Evolutionary conservation across 2,113 vertebrate genomes (phyloP), one percentile per base, ranked within the genome.

Genomic region (Hydrolagus affinis): DNA sequence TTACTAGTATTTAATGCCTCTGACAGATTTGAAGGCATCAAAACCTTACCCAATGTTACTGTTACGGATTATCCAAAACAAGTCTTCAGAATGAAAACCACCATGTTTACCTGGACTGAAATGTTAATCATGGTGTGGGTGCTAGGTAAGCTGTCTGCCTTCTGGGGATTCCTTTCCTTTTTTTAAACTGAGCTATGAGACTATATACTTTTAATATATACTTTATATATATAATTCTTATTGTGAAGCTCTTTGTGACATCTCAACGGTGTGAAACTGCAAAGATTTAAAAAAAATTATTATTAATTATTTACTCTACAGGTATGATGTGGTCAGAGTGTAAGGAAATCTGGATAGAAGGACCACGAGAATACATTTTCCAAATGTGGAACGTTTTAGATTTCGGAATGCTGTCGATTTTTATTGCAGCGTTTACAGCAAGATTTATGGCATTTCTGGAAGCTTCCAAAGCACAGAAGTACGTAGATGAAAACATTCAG

Each of bases 261-360:
- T 44, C 44, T 44, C 44, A 14, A 83, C 25, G 28, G 6, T 30
- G 14, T 66, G 14, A 83, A 66, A 66, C 9, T 83, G n/a, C n/a
- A 66, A 80, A 3, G 62, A 15, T 17, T 23, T 62, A 11, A 59
- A 59, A 64, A 30, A 25, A 80, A 28, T 44, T 44, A 44, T 44
- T 44, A 6, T 44, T 44, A 44, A 44, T 44, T 44, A 44, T 62
- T 86, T 15, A 87, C 68, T 2, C 85, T 88, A 57, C 89, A 97
- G 96, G 96, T 25, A 97, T 97, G 96, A 96, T 96, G 95, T 97
- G 96, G 96, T 95, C 95, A 0, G 95, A 96, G 89, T 97, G 95
- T 88, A 96, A 97, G 87, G 96, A 96, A 87, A 92, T 96, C 4
- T 97, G 96, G 96, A 90, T 94, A 17, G 95, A 96, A 90, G 96